Base-by-base conservation (phyloP, 2,888 invertebrate species). In the Pheosia gnoma region DNA sequence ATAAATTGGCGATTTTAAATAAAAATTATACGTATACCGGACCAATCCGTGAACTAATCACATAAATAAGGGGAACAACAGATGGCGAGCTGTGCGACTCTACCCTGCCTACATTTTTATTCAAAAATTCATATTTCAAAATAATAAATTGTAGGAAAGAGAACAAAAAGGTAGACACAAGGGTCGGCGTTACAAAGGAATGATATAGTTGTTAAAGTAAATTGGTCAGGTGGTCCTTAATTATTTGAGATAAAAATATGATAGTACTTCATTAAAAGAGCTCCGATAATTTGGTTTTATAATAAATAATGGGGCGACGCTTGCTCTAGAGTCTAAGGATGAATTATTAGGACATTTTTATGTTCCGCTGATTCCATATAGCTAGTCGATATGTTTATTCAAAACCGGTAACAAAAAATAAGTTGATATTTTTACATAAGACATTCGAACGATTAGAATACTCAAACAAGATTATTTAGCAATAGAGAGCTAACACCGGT, bases 31-130 rank as follows among this genome's bases (percentile, higher is more conserved):
- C 82, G 76, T 78, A 79, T 76, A 69, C 70, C 79, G 78, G 75
- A 79, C 83, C 85, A 83, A 86, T 86, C 83, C 83, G 81, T 86
- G 81, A 82, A 82, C 81, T 86, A 88, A 87, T 90, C 87, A 87
- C 90, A 91, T 92, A 91, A 91, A 92, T 90, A 90, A 88, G 74
- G 77, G 77, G 80, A 85, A 85, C 86, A 90, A 88, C 91, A 90
- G 89, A 91, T 89, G 90, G 83, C 79, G 79, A 80, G 81, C 87
- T 84, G 80, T 77, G 76, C 74, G 74, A 73, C 75, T 70, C 81
- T 79, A 78, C 81, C 78, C 84, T 80, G 81, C 73, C 71, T 85
- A 85, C 81, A 85, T 86, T 85, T 83, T 83, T 73, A 75, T 75
- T 70, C 58, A 66, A 68, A 82, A 86, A 85, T 88, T 84, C 78